These are phyloP conservation scores for Elegia similella DNA, from an alignment of 2,888 invertebrate species.

Conservation along the genomic window DNA sequence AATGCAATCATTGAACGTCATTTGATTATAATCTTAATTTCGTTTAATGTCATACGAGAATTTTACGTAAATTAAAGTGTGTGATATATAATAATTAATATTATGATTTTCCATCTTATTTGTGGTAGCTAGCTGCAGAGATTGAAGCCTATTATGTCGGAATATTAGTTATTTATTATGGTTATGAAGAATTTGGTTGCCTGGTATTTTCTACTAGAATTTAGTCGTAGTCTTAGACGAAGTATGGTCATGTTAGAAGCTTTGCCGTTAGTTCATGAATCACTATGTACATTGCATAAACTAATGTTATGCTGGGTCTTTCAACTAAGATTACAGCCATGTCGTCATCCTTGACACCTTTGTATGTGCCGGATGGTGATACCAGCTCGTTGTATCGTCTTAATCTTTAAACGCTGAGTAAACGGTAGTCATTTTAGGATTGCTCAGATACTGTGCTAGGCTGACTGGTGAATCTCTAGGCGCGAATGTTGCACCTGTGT, in stretches of 20 bases:
- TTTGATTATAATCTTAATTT: constrained; percentile 43
- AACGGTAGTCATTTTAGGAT: constrained; percentile 1
- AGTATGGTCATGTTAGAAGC: constrained; percentile 63
- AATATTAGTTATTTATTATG: constrained; percentile 70
- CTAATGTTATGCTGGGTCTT: not conserved
- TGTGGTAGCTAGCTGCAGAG: constrained; percentile 71
- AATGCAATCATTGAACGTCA: constrained; percentile 48
- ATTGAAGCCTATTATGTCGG: constrained; percentile 59
- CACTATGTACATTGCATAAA: constrained; percentile 40
- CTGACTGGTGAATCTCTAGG: constrained; percentile 15
- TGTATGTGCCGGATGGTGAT: too few relatives aligned
- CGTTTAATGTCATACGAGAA: constrained; percentile 45
- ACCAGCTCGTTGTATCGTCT: too few relatives aligned
- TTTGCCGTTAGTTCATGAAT: constrained; percentile 61
- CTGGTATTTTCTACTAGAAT: constrained; percentile 60
- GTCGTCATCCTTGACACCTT: too few relatives aligned
- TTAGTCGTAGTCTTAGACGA: constrained; percentile 58
- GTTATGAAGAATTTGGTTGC: constrained; percentile 64
- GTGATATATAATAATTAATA: constrained; percentile 73
- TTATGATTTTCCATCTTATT: constrained; percentile 61
- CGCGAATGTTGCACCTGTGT: not conserved
- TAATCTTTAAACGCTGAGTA: too few relatives aligned
- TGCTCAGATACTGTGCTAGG: constrained; percentile 19
- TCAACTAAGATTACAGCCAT: too few relatives aligned
- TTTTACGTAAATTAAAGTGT: constrained; percentile 66